These are phyloP conservation scores for Papilio polytes DNA, from an alignment of 1,140 invertebrate genomes.

Conservation along the genomic window DNA sequence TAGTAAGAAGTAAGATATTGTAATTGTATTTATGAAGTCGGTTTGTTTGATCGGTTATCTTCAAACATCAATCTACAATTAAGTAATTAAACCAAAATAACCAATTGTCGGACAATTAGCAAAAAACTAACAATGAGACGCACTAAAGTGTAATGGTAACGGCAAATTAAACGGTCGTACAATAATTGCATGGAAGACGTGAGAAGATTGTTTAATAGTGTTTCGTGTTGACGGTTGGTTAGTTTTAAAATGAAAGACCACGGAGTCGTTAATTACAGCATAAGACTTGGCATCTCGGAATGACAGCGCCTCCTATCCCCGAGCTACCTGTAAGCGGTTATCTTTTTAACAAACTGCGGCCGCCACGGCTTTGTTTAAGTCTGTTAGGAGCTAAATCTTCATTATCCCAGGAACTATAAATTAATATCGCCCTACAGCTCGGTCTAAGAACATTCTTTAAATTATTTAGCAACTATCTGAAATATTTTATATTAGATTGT, in stretches of 20 bases:
- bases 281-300: constrained; percentile 56
- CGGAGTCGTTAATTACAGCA: constrained; percentile 49
- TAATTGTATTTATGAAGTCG: background rate
- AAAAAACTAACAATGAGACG: constrained; percentile 23
- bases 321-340: constrained; percentile 59
- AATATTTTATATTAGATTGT: background rate
- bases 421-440: constrained; percentile 51
- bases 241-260: constrained; percentile 39
- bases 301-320: constrained; percentile 47
- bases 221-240: constrained; percentile 34
- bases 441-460: background rate
- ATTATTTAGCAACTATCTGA: background rate
- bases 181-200: constrained; percentile 27
- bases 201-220: constrained; percentile 19
- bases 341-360: constrained; percentile 61
- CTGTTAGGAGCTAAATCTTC: constrained; percentile 69
- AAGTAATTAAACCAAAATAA: constrained; percentile 26
- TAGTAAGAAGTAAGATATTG: background rate
- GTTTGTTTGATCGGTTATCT: background rate
- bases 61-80: constrained; percentile 11
- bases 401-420: constrained; percentile 65
- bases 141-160: background rate
- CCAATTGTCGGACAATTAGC: background rate
- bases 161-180: constrained; percentile 27
- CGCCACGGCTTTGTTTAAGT: constrained; percentile 52